Evolutionary conservation across 2,113 vertebrate species (phyloP), one percentile per base, ranked within the genome.

Genomic region (Sinocyclocheilus grahami): DNA sequence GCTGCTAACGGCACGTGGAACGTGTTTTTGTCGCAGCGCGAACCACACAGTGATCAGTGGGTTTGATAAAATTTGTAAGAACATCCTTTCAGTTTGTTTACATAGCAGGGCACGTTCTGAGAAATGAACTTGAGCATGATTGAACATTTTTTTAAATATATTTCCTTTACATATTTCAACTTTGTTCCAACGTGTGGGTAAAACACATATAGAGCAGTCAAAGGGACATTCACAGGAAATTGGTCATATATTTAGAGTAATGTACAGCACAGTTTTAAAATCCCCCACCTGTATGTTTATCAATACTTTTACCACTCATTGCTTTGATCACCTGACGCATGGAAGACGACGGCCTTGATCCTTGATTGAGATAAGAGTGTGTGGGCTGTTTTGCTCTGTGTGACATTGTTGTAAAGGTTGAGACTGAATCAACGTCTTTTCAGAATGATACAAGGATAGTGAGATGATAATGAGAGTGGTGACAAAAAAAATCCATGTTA

Each of bases 251-350:
- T 63, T 83, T 39, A n/a, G 60, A 65, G 77, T 37, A 2, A 1
- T 84, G 46, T 18, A 58, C 55, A 20, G 14, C 77, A 22, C 39
- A 22, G 48, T 30, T 71, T 22, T 51, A 63, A 86, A 89, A 88
- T 72, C 42, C 85, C 88, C 89, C 84, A 82, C 89, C 84, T 30
- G 0, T 63, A 63, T 51, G 30, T 22, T 86, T 86, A 82, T 88
- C 77, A 55, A 75, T 60, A 55, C 37, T 20, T 51, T 39, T 22
- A 84, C 69, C 72, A 77, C 63, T 37, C 11, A 60, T 86, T 46
- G 53, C 42, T 42, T 84, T 87, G 51, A 86, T 85, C 86, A 86
- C 81, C 84, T 88, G 84, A 74, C 8, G 27, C 20, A 65, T 37
- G 27, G 5, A 76, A 37, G 80, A 60, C 11, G 51, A 22, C n/a